phyloP scores from a whole-genome alignment of 2,113 vertebrate genomes.

The Tauraco erythrolophus region DNA sequence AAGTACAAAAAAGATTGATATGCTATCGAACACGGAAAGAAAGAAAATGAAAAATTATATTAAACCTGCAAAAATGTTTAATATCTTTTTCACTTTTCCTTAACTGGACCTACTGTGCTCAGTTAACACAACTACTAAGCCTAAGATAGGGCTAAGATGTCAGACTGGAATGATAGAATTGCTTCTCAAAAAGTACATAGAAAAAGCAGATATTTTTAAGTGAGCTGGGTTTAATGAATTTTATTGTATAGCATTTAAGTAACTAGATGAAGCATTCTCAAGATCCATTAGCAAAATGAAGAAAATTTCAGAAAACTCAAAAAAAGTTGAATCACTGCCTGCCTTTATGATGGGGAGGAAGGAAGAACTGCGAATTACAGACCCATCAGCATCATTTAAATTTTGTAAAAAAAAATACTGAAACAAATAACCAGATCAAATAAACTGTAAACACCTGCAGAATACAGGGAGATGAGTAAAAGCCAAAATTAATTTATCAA shows the following conservation, averaged over 20 bases:
- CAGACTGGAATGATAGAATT: neutral
- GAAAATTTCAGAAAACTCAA: neutral
- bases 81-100: neutral
- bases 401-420: neutral
- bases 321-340: constrained; percentile 10
- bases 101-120: neutral
- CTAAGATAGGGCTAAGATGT: neutral
- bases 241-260: neutral
- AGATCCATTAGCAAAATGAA: neutral
- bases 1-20: neutral
- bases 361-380: neutral
- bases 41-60: neutral
- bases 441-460: neutral
- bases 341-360: neutral
- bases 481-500: neutral
- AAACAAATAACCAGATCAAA: constrained; percentile 36
- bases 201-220: neutral
- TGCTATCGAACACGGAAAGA: neutral
- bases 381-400: neutral
- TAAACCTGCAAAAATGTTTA: neutral
- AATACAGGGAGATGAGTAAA: neutral
- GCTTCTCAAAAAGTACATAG: neutral
- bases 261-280: neutral
- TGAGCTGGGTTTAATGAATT: neutral
- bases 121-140: neutral